phyloP scores from a whole-genome alignment of 2,113 vertebrate species.

The Phalacrocorax aristotelis region DNA sequence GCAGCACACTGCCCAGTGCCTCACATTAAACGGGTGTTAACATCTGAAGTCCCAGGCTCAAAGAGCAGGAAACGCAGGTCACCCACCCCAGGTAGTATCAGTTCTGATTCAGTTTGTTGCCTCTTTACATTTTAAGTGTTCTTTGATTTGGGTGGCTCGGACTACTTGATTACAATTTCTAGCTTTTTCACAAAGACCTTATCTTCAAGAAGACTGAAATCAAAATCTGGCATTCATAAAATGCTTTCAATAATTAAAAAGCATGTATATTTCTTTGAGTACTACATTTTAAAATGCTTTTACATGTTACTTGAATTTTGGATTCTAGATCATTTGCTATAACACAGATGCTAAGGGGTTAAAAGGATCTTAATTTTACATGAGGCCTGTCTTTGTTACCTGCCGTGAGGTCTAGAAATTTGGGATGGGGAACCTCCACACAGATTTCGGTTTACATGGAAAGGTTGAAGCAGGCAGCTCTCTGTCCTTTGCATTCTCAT shows the following conservation, averaged over 20 bases:
- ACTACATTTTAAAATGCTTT: neutral
- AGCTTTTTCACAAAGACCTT: neutral
- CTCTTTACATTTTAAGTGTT: neutral
- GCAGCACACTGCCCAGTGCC: neutral
- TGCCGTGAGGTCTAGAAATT: neutral
- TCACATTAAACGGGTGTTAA: neutral
- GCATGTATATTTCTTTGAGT: neutral
- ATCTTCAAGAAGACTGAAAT: rapidly evolving
- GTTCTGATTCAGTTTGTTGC: neutral
- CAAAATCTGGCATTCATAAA: neutral
- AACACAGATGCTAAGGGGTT: neutral
- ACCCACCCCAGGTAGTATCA: rapidly evolving
- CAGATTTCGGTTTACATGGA: neutral
- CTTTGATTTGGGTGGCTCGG: neutral
- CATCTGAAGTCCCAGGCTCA: neutral
- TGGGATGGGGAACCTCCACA: neutral
- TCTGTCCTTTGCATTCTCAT: neutral
- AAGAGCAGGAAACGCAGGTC: neutral
- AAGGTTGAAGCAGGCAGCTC: neutral
- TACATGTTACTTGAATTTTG: neutral
- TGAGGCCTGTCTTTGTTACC: neutral
- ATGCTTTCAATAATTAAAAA: neutral
- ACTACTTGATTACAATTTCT: neutral
- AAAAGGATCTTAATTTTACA: neutral
- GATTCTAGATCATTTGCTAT: neutral